Evolutionary conservation across 2,797 vertebrate species (phyloP).

Genomic region (Vipera ursinii): DNA sequence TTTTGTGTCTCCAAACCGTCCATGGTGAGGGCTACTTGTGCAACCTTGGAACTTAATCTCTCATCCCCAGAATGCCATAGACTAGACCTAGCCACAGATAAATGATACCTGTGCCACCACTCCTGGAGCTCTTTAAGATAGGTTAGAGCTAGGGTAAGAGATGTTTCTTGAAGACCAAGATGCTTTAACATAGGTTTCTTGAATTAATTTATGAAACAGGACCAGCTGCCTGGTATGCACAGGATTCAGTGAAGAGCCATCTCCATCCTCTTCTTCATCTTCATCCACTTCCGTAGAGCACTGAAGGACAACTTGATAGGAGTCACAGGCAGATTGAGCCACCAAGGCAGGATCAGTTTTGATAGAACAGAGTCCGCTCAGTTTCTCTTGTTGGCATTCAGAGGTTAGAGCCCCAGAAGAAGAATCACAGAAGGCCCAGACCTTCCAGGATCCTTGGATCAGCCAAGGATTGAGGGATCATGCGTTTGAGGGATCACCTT

Average conservation of each 20-base stretch:
- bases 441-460: not conserved
- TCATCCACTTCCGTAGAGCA: not conserved
- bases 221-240: not conserved
- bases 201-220: not conserved
- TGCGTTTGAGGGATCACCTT: not conserved
- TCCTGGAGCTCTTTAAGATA: not conserved
- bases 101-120: no score
- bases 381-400: not conserved
- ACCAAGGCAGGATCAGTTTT: not conserved
- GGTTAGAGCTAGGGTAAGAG: not conserved
- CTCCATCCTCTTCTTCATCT: not conserved
- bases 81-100: not conserved
- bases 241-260: not conserved
- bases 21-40: not conserved
- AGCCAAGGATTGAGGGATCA: not conserved
- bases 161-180: not conserved
- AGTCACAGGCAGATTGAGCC: not conserved
- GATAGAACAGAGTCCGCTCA: not conserved
- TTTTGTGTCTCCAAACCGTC: not conserved
- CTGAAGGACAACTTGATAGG: not conserved
- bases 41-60: not conserved
- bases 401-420: not conserved
- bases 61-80: not conserved
- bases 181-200: not conserved
- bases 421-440: not conserved